Evolutionary conservation across 2,888 invertebrate genomes (phyloP).

Genomic region (Clostera curtula): DNA sequence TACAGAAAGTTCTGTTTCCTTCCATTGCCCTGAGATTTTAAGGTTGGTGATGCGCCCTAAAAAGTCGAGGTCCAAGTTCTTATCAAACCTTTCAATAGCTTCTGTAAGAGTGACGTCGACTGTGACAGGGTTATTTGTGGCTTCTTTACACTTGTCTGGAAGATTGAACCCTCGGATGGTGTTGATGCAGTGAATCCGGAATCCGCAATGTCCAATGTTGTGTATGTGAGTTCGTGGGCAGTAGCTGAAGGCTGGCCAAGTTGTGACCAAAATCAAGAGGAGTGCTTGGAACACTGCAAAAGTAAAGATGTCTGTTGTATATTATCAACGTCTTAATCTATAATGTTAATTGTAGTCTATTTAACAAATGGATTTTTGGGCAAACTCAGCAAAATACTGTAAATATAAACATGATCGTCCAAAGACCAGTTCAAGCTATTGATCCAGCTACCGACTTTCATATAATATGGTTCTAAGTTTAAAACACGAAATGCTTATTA

Average conservation of each 20-base stretch:
- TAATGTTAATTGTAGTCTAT: too few relatives aligned
- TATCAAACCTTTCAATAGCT: slow-evolving; percentile 32
- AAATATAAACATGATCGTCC: too few relatives aligned
- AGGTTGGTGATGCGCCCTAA: slow-evolving; percentile 40
- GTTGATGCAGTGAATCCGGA: slow-evolving; percentile 36
- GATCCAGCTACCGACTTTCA: too few relatives aligned
- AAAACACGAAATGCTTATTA: too few relatives aligned
- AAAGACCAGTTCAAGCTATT: too few relatives aligned
- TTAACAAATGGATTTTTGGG: too few relatives aligned
- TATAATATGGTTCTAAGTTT: too few relatives aligned
- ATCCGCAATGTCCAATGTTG: slow-evolving; percentile 32
- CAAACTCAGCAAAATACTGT: too few relatives aligned
- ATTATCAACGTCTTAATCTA: too few relatives aligned
- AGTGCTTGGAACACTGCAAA: slow-evolving; percentile 29
- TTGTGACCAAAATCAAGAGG: slow-evolving; percentile 23
- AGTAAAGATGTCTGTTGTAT: too few relatives aligned
- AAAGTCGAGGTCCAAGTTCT: slow-evolving; percentile 28
- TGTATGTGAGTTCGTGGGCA: slow-evolving; percentile 33
- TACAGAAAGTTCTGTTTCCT: slow-evolving; percentile 33
- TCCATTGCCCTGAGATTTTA: slow-evolving; percentile 34
- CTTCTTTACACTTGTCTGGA: slow-evolving; percentile 38
- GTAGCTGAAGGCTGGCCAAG: slow-evolving; percentile 25
- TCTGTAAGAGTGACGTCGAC: slow-evolving; percentile 42
- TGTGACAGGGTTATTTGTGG: slow-evolving; percentile 39
- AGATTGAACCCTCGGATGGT: slow-evolving; percentile 32